A percentile compares a stretch with the other conserved stretches of the same genome.
Conservation (phyloP, 2,888 invertebrate species). For the Anoncus sp. region DNA sequence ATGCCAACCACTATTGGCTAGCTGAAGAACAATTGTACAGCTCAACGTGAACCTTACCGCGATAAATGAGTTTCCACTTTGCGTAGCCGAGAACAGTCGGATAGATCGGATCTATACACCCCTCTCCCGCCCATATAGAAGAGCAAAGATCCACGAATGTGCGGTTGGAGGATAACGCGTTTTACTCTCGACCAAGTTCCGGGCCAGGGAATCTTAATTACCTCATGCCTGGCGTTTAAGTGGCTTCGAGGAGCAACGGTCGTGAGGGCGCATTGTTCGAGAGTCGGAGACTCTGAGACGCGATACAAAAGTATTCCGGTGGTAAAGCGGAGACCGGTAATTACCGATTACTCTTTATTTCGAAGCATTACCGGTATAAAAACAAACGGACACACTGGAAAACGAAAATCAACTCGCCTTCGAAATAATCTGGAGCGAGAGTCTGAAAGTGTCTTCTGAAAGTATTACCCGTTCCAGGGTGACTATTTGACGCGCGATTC, state of each 20-base stretch:
- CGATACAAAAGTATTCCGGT: background rate
- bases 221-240: constrained; percentile 1
- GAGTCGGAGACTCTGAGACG: background rate
- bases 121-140: background rate
- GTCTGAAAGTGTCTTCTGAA: background rate
- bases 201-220: constrained; percentile 25
- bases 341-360: background rate
- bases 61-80: constrained; percentile 22
- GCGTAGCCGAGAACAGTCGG: constrained; percentile 5
- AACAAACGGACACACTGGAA: background rate
- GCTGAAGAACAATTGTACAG: background rate
- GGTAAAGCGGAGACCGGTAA: background rate
- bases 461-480: background rate
- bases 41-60: background rate
- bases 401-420: too few species aligned
- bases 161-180: constrained; percentile 17
- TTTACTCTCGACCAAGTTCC: constrained; percentile 10
- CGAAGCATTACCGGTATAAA: background rate
- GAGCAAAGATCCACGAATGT: constrained; percentile 8
- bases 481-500: constrained; percentile 21
- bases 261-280: background rate
- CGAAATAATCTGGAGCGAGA: too few species aligned
- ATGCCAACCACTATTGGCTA: background rate
- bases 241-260: constrained; percentile 7
- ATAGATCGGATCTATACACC: constrained; percentile 11